phyloP scores from a whole-genome alignment of 2,888 invertebrate genomes.

The Tribolium freemani region DNA sequence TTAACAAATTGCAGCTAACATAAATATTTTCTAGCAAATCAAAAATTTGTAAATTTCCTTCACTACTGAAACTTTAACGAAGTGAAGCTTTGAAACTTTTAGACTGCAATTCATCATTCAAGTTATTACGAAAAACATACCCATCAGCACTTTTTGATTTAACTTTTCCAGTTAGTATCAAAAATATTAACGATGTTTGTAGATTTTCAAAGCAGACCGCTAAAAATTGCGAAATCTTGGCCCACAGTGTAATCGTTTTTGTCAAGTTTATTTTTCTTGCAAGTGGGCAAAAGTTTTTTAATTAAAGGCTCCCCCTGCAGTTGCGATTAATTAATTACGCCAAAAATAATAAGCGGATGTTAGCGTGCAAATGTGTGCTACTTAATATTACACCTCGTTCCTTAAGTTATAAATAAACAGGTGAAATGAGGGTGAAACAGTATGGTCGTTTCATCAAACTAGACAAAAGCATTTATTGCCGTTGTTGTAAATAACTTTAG shows the following conservation, averaged over 20 bases:
- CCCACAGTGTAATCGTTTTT: neutral
- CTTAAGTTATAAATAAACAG: conserved; percentile 4
- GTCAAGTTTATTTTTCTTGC: neutral
- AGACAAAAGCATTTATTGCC: conserved; percentile 20
- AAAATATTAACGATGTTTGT: no score
- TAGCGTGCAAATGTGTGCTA: neutral
- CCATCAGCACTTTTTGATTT: no score
- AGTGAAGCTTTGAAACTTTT: no score
- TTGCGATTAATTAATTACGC: neutral
- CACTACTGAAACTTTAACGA: no score
- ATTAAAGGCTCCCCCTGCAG: neutral
- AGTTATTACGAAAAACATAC: no score
- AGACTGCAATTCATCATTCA: no score
- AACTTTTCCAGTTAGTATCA: no score
- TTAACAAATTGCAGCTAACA: no score
- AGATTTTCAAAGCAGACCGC: no score
- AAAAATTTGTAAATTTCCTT: no score
- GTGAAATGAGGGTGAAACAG: neutral
- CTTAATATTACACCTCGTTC: neutral
- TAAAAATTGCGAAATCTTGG: neutral
- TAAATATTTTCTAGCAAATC: no score
- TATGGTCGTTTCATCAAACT: conserved; percentile 17
- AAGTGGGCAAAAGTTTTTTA: neutral
- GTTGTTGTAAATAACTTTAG: conserved; percentile 30
- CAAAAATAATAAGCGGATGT: neutral